Percentiles rank a stretch among this genome's conserved stretches.
Evolutionary conservation across 2,113 vertebrate genomes (phyloP).

Genomic region (Furnarius figulus): DNA sequence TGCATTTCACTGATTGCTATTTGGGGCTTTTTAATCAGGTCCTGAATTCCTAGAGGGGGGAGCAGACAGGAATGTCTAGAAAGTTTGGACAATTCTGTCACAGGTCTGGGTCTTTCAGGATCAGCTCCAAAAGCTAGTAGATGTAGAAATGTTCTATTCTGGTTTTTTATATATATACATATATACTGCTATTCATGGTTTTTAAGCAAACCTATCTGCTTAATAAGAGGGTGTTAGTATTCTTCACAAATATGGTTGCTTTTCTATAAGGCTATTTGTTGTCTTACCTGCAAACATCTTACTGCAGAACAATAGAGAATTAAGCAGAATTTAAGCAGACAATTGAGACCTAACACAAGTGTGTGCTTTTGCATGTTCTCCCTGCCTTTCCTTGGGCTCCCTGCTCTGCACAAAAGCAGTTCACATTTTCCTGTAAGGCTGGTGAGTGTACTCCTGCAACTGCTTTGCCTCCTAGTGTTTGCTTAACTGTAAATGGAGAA

Average conservation of each 20-base stretch:
- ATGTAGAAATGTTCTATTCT: not conserved
- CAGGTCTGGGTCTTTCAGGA: not conserved
- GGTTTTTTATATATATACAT: not conserved
- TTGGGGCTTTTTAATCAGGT: not conserved
- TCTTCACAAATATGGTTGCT: not conserved
- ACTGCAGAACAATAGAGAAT: not conserved
- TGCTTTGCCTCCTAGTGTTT: not conserved
- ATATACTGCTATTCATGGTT: not conserved
- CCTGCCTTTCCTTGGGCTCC: not conserved
- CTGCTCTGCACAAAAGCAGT: not conserved
- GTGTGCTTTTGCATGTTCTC: not conserved
- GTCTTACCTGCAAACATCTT: not conserved
- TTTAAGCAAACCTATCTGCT: not conserved
- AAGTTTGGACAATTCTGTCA: not conserved
- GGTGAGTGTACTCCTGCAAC: not conserved
- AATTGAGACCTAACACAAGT: not conserved
- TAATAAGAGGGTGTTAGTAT: not conserved
- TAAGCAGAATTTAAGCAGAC: not conserved
- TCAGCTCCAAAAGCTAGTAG: not conserved
- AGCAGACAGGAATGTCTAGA: not conserved
- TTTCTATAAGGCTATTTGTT: not conserved
- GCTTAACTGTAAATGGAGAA: not conserved
- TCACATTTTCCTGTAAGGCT: not conserved
- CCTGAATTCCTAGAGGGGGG: not conserved
- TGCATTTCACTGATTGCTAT: not conserved